A percentile compares a stretch with the other conserved stretches of the same genome.
Evolutionary conservation across 2,797 vertebrate genomes (phyloP).

Genomic region (Rhinella marina): DNA sequence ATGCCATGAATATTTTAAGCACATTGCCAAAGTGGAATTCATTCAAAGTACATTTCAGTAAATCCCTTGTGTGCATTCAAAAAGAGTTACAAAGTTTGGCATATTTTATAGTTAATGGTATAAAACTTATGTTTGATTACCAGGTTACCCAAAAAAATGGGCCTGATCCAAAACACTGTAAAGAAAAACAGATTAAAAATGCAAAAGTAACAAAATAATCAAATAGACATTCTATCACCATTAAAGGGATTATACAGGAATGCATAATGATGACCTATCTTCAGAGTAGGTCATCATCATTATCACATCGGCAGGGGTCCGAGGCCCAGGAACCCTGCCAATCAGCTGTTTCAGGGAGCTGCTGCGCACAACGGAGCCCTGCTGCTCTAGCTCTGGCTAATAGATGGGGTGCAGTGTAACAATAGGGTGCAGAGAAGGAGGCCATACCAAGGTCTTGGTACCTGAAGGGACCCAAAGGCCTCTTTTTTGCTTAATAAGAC

Average conservation of each 20-base stretch:
- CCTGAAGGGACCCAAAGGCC: too few species aligned
- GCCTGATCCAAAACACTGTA: not conserved
- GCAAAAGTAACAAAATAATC: not conserved
- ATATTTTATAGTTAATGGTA: slow-evolving; percentile 34
- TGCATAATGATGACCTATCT: too few species aligned
- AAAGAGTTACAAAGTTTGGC: slow-evolving; percentile 35
- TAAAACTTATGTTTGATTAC: slow-evolving; percentile 44
- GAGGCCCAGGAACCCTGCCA: too few species aligned
- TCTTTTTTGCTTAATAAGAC: too few species aligned
- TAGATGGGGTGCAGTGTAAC: too few species aligned
- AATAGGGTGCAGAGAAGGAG: too few species aligned
- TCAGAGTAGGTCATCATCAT: too few species aligned
- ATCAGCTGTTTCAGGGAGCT: too few species aligned
- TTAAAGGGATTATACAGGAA: not conserved
- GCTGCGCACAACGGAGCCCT: too few species aligned
- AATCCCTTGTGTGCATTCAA: slow-evolving; percentile 17
- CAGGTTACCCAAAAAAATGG: not conserved
- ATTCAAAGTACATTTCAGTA: slow-evolving; percentile 48
- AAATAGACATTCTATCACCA: not conserved
- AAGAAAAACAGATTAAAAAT: slow-evolving; percentile 9
- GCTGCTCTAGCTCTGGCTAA: too few species aligned
- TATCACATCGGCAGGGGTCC: too few species aligned
- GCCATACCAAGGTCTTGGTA: too few species aligned
- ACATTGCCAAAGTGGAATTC: slow-evolving; percentile 49
- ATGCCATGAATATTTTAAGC: slow-evolving; percentile 55